Percentiles rank a stretch among this genome's conserved stretches.
Conservation (phyloP, 2,888 invertebrate species). For the Rhingia rostrata region DNA sequence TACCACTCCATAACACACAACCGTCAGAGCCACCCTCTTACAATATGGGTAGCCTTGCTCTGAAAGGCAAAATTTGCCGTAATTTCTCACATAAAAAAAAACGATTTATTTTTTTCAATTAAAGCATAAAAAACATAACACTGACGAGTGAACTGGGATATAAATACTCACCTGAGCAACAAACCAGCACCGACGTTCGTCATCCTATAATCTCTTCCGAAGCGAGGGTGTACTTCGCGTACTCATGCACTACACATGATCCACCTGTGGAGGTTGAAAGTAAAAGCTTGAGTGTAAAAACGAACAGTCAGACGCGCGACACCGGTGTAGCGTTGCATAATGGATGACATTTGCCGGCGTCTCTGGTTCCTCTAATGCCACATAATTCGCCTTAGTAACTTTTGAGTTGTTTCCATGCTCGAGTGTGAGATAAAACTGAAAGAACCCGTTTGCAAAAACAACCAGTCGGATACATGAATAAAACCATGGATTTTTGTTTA, state of each 20-base stretch:
- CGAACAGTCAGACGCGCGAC: background rate
- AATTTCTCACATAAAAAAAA: conserved; percentile 43
- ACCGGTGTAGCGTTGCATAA: conserved; percentile 65
- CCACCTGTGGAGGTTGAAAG: conserved; percentile 68
- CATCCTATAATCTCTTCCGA: conserved; percentile 30
- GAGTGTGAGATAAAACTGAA: background rate
- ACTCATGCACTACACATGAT: conserved; percentile 45
- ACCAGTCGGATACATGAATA: background rate
- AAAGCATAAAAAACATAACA: conserved; percentile 33
- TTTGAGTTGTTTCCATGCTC: background rate
- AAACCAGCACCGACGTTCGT: background rate
- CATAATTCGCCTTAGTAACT: conserved; percentile 3
- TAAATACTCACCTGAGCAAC: conserved; percentile 36
- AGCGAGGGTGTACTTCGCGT: conserved; percentile 50
- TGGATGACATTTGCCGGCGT: conserved; percentile 56
- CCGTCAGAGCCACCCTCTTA: conserved; percentile 27
- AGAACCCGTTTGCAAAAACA: conserved; percentile 14
- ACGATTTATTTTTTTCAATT: conserved; percentile 2
- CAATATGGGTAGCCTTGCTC: conserved; percentile 57
- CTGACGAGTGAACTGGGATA: conserved; percentile 46
- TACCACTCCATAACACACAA: conserved; percentile 49
- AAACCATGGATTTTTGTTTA: conserved; percentile 30
- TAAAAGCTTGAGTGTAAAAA: conserved; percentile 38
- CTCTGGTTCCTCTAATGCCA: conserved; percentile 50
- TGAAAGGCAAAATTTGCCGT: conserved; percentile 41